These are phyloP conservation scores for Aurelia aurita complex sp. Pacific DNA, from an alignment of 30 jellyfish, hydroid and myxozoan genomes.

Conservation along the genomic window DNA sequence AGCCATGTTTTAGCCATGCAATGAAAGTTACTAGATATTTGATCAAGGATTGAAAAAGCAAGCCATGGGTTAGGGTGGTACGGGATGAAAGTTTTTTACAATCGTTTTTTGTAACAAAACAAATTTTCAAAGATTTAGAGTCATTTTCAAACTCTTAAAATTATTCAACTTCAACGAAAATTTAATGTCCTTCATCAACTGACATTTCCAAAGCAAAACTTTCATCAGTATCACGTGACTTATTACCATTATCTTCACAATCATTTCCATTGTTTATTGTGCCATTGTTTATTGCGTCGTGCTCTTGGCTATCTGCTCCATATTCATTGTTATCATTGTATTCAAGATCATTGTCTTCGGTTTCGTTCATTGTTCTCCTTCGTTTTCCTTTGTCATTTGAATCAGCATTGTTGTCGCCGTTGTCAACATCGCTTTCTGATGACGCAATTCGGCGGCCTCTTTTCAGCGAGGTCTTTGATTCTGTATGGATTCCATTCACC, in stretches of 20 bases:
- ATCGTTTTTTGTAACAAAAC: too few relatives aligned
- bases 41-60: too few relatives aligned
- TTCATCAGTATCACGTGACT: not conserved
- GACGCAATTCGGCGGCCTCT: not conserved
- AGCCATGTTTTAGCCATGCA: too few relatives aligned
- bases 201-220: slow-evolving; percentile 21
- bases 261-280: not conserved
- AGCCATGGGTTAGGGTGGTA: too few relatives aligned
- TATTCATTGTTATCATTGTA: not conserved
- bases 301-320: not conserved
- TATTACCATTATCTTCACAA: not conserved
- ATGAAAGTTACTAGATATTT: too few relatives aligned
- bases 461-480: not conserved
- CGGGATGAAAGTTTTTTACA: too few relatives aligned
- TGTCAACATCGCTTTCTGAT: not conserved
- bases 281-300: too few relatives aligned
- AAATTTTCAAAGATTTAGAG: too few relatives aligned
- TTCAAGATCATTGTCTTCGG: not conserved
- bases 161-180: not conserved
- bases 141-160: too few relatives aligned
- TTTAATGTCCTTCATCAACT: slow-evolving; percentile 1
- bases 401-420: not conserved
- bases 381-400: not conserved
- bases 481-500: too few relatives aligned
- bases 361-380: not conserved